These are phyloP conservation scores for Grus americana DNA, from an alignment of 2,113 vertebrate species.

Conservation along the genomic window DNA sequence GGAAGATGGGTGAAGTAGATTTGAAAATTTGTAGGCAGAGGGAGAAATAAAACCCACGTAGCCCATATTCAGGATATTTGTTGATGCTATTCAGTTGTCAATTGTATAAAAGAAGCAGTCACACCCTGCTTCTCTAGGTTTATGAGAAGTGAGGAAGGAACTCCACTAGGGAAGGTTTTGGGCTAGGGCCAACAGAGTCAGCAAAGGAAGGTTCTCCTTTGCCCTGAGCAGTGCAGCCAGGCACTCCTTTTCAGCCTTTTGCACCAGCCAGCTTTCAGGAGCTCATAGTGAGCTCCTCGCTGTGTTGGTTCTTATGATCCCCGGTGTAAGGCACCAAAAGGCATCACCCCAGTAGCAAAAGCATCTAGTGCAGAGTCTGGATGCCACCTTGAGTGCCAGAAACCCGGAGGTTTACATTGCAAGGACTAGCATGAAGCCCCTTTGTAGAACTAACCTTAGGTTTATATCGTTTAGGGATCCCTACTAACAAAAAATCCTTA, in stretches of 20 bases:
- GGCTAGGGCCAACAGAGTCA: background rate
- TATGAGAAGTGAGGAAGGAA: background rate
- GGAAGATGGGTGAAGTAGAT: background rate
- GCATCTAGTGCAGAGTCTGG: background rate
- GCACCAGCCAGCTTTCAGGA: background rate
- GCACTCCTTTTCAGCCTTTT: background rate
- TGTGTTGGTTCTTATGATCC: background rate
- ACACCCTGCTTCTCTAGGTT: background rate
- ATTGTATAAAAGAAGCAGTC: background rate
- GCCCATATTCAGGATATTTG: background rate
- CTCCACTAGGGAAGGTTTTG: background rate
- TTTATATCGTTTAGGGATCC: constrained; percentile 3
- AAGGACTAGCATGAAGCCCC: background rate
- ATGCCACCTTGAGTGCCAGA: background rate
- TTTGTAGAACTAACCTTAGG: constrained; percentile 5
- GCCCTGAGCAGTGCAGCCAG: background rate
- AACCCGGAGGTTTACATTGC: background rate
- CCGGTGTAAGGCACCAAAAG: background rate
- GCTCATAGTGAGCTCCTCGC: background rate
- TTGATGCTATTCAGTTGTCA: background rate
- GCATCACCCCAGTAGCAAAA: background rate
- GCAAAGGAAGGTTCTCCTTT: background rate
- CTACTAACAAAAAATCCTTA: constrained; percentile 27
- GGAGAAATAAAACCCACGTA: background rate
- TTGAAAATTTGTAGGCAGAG: background rate